Conservation (phyloP, 2,797 vertebrate species). For the Peromyscus melanophrys region DNA sequence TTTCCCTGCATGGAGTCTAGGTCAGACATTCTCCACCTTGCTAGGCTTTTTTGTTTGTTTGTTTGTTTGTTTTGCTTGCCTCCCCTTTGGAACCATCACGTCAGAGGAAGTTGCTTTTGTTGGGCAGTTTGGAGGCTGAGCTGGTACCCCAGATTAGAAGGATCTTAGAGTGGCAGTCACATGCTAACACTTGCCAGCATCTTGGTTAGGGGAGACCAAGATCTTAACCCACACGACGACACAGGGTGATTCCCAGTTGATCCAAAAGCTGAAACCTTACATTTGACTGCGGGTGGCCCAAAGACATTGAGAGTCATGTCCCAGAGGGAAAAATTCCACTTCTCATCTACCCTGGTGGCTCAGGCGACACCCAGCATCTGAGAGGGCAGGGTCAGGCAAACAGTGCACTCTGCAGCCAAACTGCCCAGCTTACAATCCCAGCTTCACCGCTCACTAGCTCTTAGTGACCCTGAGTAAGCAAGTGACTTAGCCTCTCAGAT, state of each 20-base stretch:
- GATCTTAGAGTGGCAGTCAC: background rate
- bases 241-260: background rate
- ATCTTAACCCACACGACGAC: background rate
- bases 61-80: background rate
- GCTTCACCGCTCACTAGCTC: background rate
- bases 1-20: background rate
- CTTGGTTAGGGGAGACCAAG: background rate
- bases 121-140: background rate
- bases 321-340: background rate
- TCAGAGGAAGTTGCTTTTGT: background rate
- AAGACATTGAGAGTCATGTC: background rate
- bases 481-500: conserved; percentile 13
- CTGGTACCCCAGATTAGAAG: background rate
- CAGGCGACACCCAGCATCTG: background rate
- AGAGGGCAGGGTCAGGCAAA: background rate
- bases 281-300: background rate
- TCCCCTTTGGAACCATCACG: background rate
- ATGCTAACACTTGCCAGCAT: background rate
- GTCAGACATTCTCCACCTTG: background rate
- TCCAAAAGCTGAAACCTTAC: background rate
- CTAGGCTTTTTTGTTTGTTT: background rate
- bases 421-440: background rate
- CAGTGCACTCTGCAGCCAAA: background rate
- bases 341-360: background rate
- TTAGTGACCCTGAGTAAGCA: background rate